These are phyloP conservation scores for Aculops lycopersici DNA, from an alignment of 1,140 invertebrate species.

Conservation along the genomic window DNA sequence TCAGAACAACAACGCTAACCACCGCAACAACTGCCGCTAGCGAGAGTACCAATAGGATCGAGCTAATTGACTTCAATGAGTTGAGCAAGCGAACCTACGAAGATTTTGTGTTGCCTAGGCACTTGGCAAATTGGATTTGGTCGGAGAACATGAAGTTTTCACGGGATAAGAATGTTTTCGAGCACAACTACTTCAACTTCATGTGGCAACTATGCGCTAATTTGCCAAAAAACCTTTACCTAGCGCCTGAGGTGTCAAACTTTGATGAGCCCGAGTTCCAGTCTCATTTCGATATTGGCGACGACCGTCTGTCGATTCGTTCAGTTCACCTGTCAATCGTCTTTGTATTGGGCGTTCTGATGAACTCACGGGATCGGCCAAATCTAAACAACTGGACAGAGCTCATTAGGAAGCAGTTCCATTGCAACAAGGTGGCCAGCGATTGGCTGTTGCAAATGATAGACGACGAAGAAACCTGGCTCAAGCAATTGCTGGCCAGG, in stretches of 20 bases:
- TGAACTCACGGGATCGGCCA: constrained; percentile 84
- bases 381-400: constrained; percentile 90
- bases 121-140: constrained; percentile 37
- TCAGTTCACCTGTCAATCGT: constrained; percentile 58
- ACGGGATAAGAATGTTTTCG: constrained; percentile 75
- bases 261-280: not conserved
- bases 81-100: too few relatives aligned
- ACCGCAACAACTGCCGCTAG: too few relatives aligned
- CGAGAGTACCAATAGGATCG: too few relatives aligned
- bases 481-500: constrained; percentile 65
- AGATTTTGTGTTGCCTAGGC: not conserved
- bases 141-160: constrained; percentile 77
- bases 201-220: constrained; percentile 83
- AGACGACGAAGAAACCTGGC: constrained; percentile 54
- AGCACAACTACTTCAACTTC: constrained; percentile 73
- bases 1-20: too few relatives aligned
- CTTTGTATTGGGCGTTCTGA: constrained; percentile 80
- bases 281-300: constrained; percentile 16
- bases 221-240: constrained; percentile 24
- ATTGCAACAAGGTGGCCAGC: constrained; percentile 52
- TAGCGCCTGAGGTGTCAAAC: not conserved
- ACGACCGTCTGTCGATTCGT: constrained; percentile 39
- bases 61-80: too few relatives aligned
- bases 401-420: constrained; percentile 67
- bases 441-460: constrained; percentile 79